Percentiles rank a stretch among this genome's conserved stretches.
phyloP scores from a whole-genome alignment of 2,113 vertebrate genomes.

The Scophthalmus maximus region DNA sequence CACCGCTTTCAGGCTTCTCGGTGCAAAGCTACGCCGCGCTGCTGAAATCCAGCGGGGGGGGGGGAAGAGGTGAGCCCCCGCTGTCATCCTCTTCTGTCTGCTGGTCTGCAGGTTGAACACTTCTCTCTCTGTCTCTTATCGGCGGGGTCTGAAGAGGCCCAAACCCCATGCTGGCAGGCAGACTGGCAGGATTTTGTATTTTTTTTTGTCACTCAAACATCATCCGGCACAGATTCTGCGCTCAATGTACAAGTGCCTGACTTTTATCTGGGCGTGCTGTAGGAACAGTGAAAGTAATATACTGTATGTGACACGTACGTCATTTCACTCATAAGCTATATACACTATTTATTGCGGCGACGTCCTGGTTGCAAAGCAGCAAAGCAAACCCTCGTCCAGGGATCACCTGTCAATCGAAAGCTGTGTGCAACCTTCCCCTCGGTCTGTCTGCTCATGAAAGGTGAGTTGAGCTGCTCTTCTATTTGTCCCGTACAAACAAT shows the following conservation, averaged over 20 bases:
- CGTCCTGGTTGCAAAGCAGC: background rate
- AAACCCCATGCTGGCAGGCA: constrained; percentile 1
- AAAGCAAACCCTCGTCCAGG: background rate
- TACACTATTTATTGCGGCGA: background rate
- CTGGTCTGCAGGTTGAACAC: constrained; percentile 28
- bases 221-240: constrained; percentile 20
- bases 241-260: background rate
- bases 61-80: constrained; percentile 36
- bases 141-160: constrained; percentile 28
- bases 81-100: constrained; percentile 46
- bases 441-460: background rate
- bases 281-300: background rate
- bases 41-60: constrained; percentile 53
- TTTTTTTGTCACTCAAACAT: constrained; percentile 34
- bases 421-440: constrained; percentile 21
- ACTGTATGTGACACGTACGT: background rate
- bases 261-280: background rate
- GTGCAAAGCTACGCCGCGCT: too few relatives aligned
- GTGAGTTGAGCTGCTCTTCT: background rate
- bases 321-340: background rate
- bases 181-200: constrained; percentile 23
- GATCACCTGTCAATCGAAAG: constrained; percentile 31
- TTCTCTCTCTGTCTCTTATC: constrained; percentile 34
- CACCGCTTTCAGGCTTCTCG: constrained; percentile 6
- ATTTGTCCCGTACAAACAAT: too few relatives aligned